Base-by-base conservation (phyloP, 1,140 invertebrate species). In the Meloidogyne floridensis region DNA sequence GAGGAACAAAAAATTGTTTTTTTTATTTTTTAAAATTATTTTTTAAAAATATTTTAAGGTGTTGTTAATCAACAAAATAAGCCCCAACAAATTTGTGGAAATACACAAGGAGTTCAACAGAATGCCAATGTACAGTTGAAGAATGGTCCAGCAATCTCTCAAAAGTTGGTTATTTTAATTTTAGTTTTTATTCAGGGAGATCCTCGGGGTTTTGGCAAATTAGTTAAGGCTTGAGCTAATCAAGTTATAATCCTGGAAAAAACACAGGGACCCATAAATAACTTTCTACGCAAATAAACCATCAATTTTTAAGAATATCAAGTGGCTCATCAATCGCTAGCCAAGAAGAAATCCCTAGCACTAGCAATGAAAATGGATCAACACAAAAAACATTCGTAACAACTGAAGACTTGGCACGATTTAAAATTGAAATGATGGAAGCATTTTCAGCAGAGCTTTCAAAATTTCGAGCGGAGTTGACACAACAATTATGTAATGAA, bases 261-360 rank as follows among this genome's bases (percentile, higher is more conserved):
- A 47, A 73, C 73, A n/a, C 7, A 75, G 42, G 32, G 73, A 18
- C 73, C 42, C 42, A 18, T 13, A 47, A 51, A 47, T 13, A 15
- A 11, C 42, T 47, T 15, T 72, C 9, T 20, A 72, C 7, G 6
- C 10, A 13, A 2, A 75, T 32, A 42, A 47, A 47, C 72, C 13
- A 32, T 54, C 0, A 54, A 15, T 15, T n/a, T n/a, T 54, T 53
- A 8, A 56, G 75, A 77, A 77, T 54, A 15, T 69, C 75, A 56
- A 77, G 75, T 9, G 75, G 56, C 11, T 77, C 75, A n/a, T 77
- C 75, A 69, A 65, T 77, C 5, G 56, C 75, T 69, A 77, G 75
- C 51, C 75, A 77, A 18, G 75, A 77, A 13, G 75, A 77, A 42
- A 15, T 69, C 11, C 47, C 32, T 18, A 56, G 7, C n/a, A 6